Evolutionary conservation across 2,888 invertebrate species (phyloP), one percentile per base, ranked within the genome.

Genomic region (Pilophorus perplexus): DNA sequence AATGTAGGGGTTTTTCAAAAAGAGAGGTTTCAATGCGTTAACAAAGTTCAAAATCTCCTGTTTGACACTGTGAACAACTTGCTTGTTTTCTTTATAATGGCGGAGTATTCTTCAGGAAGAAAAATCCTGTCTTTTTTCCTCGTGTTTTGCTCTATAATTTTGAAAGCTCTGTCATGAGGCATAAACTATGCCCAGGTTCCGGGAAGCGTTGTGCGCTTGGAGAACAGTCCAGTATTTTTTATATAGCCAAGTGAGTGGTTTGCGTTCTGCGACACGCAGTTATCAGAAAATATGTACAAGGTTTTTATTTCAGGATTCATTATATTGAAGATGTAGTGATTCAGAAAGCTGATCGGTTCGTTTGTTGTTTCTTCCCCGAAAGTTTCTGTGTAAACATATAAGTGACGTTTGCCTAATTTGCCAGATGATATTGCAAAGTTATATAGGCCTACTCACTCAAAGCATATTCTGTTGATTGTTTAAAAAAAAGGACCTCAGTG

Each of bases 11-110:
- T 40, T 40, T 40, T 40, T 40, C 40, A 40, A 40, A 40, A 40
- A 40, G 40, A 40, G 40, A 40, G 40, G 40, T 40, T 40, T 40
- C 40, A 40, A 40, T 40, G 40, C 40, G 40, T 40, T 16, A 40
- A 40, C 40, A 16, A 40, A 40, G 40, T 40, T 40, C 40, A 40
- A 16, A 40, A 40, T 40, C 40, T 14, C 16, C n/a, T 40, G 14
- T 16, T 40, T n/a, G n/a, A 14, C 16, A 16, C n/a, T 16, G 40
- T 12, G 14, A 40, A 40, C 40, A 14, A 40, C 40, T 40, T n/a
- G n/a, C n/a, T n/a, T n/a, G n/a, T n/a, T n/a, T n/a, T n/a, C n/a
- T n/a, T n/a, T n/a, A n/a, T n/a, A n/a, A n/a, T n/a, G n/a, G n/a
- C n/a, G 33, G 33, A 6, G 33, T 33, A 33, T 33, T 33, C 33